Evolutionary conservation across 1,140 invertebrate species (phyloP), one percentile per base, ranked within the genome.

Genomic region (Drosophila ohnishii): DNA sequence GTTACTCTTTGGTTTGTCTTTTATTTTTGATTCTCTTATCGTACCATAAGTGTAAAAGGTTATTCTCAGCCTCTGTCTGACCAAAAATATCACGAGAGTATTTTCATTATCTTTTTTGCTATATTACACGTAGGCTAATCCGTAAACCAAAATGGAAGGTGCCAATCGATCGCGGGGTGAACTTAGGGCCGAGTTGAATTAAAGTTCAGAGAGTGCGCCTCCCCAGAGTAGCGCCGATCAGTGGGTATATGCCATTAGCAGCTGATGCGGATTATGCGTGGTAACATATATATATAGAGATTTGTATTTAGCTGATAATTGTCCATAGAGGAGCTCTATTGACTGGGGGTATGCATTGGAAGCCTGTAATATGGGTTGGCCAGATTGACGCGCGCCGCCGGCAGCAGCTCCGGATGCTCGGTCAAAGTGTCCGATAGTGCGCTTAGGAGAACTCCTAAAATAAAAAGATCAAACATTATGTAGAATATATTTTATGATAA

Each of bases 391-490:
- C 93, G 92, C 10, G 93, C 93, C 48, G 92, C 90, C 22, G 93
- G 92, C 73, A 94, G 86, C 13, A 95, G 80, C 79, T 95, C 94
- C 2, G 94, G 95, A 80, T 95, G 94, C 69, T 95, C 95, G 22
- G 92, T 93, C 61, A 96, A 90, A 0, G 95, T 95, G 78, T 96
- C 95, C 0, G 95, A 94, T 48, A 96, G 86, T 1, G 95, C 94
- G n/a, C 94, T 94, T 32, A 95, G 94, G 80, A 96, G 92, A 16
- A 95, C 93, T 81, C 95, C 95, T 96, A 78, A 10, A 71, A 57
- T 14, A 40, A 13, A 34, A 32, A n/a, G 0, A 37, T 11, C 1
- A 42, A 40, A 2, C 0, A 28, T 60, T 9, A 14, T 59, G 25
- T 8, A 30, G 0, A 47, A 9, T 9, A 42, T 53, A 11, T 37